phyloP scores from a whole-genome alignment of 2,797 vertebrate genomes.

The Xerus rutilus region DNA sequence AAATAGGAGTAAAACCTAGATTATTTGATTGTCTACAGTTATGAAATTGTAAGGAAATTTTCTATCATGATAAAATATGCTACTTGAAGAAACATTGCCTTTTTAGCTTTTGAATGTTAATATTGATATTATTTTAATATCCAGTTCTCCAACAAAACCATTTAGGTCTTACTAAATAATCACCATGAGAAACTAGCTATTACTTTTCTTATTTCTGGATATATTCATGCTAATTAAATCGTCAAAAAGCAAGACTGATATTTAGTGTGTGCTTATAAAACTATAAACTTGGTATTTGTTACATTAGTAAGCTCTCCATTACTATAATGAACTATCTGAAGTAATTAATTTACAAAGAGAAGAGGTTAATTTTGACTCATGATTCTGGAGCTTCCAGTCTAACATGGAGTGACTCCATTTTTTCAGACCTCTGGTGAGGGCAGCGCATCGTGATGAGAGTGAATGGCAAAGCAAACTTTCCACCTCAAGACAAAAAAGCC shows the following conservation, averaged over 20 bases:
- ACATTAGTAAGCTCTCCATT: neutral
- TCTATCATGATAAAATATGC: neutral
- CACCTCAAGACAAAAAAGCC: neutral
- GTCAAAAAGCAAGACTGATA: neutral
- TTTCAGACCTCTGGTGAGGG: neutral
- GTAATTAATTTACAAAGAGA: neutral
- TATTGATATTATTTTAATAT: conserved; percentile 34
- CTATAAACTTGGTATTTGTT: neutral
- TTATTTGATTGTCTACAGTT: neutral
- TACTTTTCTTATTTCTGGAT: conserved; percentile 25
- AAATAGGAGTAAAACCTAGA: neutral
- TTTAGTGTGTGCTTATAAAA: neutral
- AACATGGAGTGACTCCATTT: neutral
- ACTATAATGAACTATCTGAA: neutral
- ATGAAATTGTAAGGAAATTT: neutral
- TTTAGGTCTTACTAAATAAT: conserved; percentile 47
- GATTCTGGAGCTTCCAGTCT: neutral
- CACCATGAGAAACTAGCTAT: conserved; percentile 17
- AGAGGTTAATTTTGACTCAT: neutral
- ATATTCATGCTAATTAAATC: neutral
- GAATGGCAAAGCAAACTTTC: fast-evolving
- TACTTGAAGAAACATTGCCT: neutral
- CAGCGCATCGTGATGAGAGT: neutral
- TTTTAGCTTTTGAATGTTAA: conserved; percentile 42
- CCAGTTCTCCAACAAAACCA: neutral